These are phyloP conservation scores for Syrphus vitripennis DNA, from an alignment of 2,888 invertebrate genomes.

Conservation along the genomic window DNA sequence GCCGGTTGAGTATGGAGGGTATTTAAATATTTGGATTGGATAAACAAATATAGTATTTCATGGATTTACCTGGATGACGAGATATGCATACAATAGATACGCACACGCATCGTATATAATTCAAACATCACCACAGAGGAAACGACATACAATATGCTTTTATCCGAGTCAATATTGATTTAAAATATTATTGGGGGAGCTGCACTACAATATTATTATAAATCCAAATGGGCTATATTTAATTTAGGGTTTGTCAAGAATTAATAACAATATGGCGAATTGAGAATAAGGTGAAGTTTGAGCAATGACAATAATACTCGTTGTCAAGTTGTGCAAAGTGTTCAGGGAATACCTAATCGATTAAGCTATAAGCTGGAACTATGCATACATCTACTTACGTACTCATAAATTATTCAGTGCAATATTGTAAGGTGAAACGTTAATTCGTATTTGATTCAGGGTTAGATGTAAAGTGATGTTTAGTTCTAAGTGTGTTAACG, in stretches of 20 bases:
- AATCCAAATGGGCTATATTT: neutral
- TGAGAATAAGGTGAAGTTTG: slow-evolving; percentile 30
- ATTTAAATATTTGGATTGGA: slow-evolving; percentile 46
- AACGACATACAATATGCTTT: neutral
- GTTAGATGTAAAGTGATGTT: slow-evolving; percentile 3
- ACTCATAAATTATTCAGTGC: slow-evolving; percentile 60
- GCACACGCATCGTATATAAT: neutral
- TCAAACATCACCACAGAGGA: neutral
- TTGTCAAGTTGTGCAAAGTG: slow-evolving; percentile 41
- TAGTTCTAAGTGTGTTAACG: neutral
- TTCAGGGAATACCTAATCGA: slow-evolving; percentile 55
- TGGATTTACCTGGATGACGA: slow-evolving; percentile 35
- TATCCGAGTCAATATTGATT: slow-evolving; percentile 32
- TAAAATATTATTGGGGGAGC: slow-evolving; percentile 29
- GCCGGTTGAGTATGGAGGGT: slow-evolving; percentile 9
- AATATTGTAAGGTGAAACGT: slow-evolving; percentile 35
- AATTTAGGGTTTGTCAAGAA: slow-evolving; percentile 14
- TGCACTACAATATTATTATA: slow-evolving; percentile 45
- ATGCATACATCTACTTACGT: neutral
- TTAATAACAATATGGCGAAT: slow-evolving; percentile 41
- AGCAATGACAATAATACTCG: slow-evolving; percentile 28
- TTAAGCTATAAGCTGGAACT: neutral
- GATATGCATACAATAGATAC: neutral
- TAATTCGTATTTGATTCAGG: slow-evolving; percentile 16
- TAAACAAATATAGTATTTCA: slow-evolving; percentile 42